These are phyloP conservation scores for Drepanosiphum platanoidis DNA, from an alignment of 2,888 invertebrate genomes.

Conservation along the genomic window DNA sequence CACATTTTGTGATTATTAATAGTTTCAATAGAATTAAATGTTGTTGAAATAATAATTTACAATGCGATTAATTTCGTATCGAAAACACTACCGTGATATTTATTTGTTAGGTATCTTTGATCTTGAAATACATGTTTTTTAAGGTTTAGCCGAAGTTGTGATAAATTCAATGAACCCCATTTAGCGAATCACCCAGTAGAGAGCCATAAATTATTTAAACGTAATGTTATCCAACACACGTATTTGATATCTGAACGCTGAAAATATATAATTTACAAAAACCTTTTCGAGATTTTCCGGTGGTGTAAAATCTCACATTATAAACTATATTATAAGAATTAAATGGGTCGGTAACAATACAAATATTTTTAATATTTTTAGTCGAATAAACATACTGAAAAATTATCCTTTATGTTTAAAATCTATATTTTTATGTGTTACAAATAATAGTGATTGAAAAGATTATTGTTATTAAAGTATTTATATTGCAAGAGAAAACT, in stretches of 20 bases:
- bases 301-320: background rate
- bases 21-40: no score
- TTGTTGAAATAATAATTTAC: background rate
- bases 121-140: background rate
- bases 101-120: conserved; percentile 8
- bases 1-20: background rate
- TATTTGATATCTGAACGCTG: background rate
- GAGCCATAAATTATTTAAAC: conserved; percentile 18
- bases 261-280: conserved; percentile 21
- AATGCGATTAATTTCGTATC: background rate
- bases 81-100: background rate
- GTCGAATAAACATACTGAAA: no score
- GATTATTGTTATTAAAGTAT: no score
- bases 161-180: conserved; percentile 24
- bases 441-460: no score
- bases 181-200: background rate
- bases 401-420: no score
- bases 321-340: no score
- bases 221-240: conserved; percentile 11
- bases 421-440: no score
- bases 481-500: no score
- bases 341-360: no score
- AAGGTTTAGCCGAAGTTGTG: background rate
- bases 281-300: background rate
- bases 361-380: no score